These are phyloP conservation scores for Adelges cooleyi DNA, from an alignment of 1,140 invertebrate species.

Conservation along the genomic window DNA sequence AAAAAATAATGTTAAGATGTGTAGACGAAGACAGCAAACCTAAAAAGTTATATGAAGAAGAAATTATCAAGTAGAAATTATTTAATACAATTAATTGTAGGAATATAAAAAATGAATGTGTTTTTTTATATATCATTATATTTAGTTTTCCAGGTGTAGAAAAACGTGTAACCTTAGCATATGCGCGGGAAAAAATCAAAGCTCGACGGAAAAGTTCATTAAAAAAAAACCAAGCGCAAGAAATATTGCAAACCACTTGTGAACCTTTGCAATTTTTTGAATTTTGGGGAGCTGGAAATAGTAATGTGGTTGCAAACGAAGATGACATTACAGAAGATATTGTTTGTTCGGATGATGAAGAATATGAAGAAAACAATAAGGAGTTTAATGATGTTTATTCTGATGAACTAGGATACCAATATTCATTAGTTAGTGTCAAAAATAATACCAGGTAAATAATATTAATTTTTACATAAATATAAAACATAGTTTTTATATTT, in stretches of 20 bases:
- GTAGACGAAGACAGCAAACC: conserved; percentile 13
- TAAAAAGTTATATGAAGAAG: conserved; percentile 21
- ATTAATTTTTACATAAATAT: no score
- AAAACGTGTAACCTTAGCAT: background rate
- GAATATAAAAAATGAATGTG: no score
- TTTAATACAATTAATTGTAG: background rate
- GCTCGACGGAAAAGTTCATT: conserved; percentile 12
- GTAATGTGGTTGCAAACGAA: background rate
- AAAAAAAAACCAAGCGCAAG: background rate
- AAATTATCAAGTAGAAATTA: conserved; percentile 8
- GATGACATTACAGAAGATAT: background rate
- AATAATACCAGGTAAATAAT: background rate
- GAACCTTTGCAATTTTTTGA: conserved; percentile 19
- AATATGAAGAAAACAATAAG: background rate
- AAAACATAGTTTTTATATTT: no score
- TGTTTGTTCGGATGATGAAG: background rate
- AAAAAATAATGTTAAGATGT: conserved; percentile 17
- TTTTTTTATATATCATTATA: no score
- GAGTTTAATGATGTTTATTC: background rate
- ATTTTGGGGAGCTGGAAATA: background rate
- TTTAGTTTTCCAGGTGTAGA: conserved; percentile 20
- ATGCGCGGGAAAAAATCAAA: conserved; percentile 23
- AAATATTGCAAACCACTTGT: background rate
- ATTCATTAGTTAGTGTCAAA: background rate
- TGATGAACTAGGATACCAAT: conserved; percentile 6